These are phyloP conservation scores for Pangasius sanitwongsei DNA, from an alignment of 2,797 vertebrate genomes.

Conservation along the genomic window DNA sequence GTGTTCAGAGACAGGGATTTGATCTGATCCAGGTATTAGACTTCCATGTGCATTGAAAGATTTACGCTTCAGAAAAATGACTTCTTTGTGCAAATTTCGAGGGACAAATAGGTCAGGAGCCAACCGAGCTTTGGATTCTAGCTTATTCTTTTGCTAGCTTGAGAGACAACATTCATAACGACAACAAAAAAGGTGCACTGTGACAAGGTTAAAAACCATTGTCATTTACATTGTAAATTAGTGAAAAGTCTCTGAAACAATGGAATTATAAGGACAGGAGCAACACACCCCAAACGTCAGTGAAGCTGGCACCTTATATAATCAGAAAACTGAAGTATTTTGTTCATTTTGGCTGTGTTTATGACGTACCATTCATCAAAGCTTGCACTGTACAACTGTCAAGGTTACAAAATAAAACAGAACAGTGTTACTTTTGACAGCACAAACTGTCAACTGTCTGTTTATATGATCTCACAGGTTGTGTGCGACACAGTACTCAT, in stretches of 20 bases:
- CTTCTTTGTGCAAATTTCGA: background rate
- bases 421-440: background rate
- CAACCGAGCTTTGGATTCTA: background rate
- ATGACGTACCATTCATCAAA: background rate
- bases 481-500: background rate
- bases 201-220: background rate
- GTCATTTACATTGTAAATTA: too few species aligned
- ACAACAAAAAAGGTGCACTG: background rate
- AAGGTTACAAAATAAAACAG: background rate
- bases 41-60: background rate
- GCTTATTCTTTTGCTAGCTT: background rate
- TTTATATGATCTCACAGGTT: background rate
- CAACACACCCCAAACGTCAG: too few species aligned
- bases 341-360: background rate
- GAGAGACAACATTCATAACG: background rate
- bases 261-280: background rate
- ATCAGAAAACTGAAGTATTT: background rate
- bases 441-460: background rate
- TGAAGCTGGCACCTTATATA: background rate
- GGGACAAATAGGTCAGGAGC: background rate
- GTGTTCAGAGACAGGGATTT: background rate
- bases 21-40: background rate
- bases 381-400: background rate
- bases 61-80: background rate
- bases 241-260: too few species aligned